Evolutionary conservation across 2,797 vertebrate species (phyloP).

Genomic region (Paratrypauchen microcephalus): DNA sequence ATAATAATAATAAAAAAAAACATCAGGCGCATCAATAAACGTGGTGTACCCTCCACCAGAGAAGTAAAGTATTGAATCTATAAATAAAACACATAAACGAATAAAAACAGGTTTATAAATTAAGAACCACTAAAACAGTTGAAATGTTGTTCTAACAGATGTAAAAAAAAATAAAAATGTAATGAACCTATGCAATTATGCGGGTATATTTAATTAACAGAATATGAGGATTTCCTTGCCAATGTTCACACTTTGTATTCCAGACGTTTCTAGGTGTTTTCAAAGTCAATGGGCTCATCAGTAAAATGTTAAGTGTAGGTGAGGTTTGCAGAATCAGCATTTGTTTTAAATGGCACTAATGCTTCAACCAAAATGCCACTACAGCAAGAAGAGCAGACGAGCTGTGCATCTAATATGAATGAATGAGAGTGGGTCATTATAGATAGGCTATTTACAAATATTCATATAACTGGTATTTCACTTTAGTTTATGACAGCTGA

Average conservation of each 20-base stretch:
- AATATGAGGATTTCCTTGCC: not conserved
- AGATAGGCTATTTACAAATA: not conserved
- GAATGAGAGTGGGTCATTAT: not conserved
- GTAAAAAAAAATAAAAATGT: not conserved
- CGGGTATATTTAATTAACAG: not conserved
- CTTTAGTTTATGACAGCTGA: too few species aligned
- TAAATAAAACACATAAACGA: too few species aligned
- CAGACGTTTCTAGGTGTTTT: not conserved
- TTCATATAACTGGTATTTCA: not conserved
- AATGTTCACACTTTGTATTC: not conserved
- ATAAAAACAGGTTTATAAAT: not conserved
- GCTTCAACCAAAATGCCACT: conserved; percentile 4
- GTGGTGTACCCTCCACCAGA: not conserved
- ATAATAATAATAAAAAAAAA: not conserved
- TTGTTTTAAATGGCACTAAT: conserved; percentile 7
- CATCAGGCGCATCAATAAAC: too few species aligned
- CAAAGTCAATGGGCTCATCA: conserved; percentile 7
- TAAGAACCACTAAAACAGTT: not conserved
- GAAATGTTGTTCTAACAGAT: not conserved
- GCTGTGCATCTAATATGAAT: conserved; percentile 18
- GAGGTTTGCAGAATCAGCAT: conserved; percentile 11
- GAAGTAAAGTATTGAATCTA: too few species aligned
- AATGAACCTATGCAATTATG: not conserved
- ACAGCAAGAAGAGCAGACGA: conserved; percentile 2
- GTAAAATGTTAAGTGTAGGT: conserved; percentile 11